Conservation (phyloP, 1,140 invertebrate species). For the Coelopa frigida region DNA sequence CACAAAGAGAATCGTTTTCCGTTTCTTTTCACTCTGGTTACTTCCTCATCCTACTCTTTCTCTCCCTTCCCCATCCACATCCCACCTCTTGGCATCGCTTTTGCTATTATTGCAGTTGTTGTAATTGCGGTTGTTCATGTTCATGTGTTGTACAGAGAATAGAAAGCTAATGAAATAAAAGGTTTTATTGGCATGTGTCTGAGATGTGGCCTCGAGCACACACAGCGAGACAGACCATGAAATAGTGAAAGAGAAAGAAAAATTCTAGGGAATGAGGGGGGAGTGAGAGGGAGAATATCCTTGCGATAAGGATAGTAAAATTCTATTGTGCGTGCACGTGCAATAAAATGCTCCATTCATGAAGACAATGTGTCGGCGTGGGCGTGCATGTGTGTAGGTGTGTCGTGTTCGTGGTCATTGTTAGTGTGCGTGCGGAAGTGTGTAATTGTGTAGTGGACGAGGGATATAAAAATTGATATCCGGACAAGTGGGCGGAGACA, state of each 20-base stretch:
- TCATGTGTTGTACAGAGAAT: neutral
- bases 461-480: neutral
- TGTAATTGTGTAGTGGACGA: neutral
- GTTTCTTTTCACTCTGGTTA: too few relatives aligned
- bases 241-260: too few relatives aligned
- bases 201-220: too few relatives aligned
- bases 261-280: too few relatives aligned
- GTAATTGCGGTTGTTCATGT: neutral
- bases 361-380: constrained; percentile 9
- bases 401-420: neutral
- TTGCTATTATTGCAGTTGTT: neutral
- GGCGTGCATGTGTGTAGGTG: neutral
- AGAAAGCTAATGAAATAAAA: constrained; percentile 13
- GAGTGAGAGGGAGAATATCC: too few relatives aligned
- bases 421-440: neutral
- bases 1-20: too few relatives aligned
- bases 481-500: neutral
- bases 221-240: too few relatives aligned
- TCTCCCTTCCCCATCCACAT: too few relatives aligned
- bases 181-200: constrained; percentile 8
- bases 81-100: neutral
- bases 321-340: constrained; percentile 13
- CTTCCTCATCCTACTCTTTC: too few relatives aligned
- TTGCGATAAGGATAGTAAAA: too few relatives aligned
- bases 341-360: constrained; percentile 10